Evolutionary conservation across 2,113 vertebrate genomes (phyloP).

Genomic region (Odobenus rosmarus): DNA sequence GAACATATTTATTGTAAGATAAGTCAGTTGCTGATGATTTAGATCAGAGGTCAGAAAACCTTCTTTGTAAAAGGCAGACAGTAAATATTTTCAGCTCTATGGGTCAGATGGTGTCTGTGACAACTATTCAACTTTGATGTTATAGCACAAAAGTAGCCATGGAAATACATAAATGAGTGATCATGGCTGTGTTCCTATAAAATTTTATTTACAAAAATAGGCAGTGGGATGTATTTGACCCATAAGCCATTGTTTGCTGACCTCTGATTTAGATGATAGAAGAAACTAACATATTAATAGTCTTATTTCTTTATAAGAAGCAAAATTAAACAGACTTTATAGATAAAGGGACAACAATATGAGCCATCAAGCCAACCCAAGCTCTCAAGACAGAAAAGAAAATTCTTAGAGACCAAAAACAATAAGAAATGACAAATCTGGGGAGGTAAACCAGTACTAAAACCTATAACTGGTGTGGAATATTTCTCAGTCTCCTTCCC

Average conservation of each 20-base stretch:
- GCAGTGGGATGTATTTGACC: not conserved
- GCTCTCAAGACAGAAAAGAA: constrained; percentile 6
- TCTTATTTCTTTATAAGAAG: not conserved
- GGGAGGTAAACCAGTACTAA: not conserved
- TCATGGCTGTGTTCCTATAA: not conserved
- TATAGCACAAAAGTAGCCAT: not conserved
- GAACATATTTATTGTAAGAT: not conserved
- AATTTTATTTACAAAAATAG: not conserved
- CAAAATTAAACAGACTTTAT: not conserved
- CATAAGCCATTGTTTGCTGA: not conserved
- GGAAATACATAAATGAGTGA: not conserved
- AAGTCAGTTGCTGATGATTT: constrained; percentile 32
- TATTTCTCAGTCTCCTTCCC: not conserved
- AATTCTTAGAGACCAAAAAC: not conserved
- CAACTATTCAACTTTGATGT: not conserved
- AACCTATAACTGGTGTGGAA: not conserved
- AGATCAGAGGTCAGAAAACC: not conserved
- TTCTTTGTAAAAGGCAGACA: not conserved
- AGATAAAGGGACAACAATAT: not conserved
- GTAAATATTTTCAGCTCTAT: not conserved
- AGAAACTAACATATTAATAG: not conserved
- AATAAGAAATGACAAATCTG: not conserved
- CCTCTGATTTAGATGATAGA: not conserved
- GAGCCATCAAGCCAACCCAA: not conserved
- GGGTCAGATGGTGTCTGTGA: not conserved